Evolutionary conservation across 2,113 vertebrate species (phyloP), one percentile per base, ranked within the genome.

Genomic region (Nothocercus nigrocapillus): DNA sequence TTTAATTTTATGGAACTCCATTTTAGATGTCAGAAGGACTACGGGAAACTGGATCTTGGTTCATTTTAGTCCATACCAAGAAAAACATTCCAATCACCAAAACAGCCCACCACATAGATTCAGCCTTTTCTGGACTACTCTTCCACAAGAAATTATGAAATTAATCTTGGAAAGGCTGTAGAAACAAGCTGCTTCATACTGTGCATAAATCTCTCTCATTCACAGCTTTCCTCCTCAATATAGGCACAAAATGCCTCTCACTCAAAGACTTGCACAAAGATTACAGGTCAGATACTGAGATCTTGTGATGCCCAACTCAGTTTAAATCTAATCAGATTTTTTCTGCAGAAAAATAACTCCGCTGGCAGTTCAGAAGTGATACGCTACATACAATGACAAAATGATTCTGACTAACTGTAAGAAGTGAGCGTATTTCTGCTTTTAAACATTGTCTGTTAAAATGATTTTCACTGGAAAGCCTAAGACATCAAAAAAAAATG

Each of bases 71-170:
- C 58, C 66, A 75, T 34, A 70, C 11, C 25, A 81, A 85, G 70
- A 93, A 77, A 2, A 12, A 13, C 83, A 56, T 7, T 83, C 18
- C 16, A 11, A 84, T 77, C 51, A 86, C 59, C 21, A 54, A 72
- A 80, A 64, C 18, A 89, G n/a, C 34, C 40, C 45, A 75, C 38
- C 58, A 42, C 62, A 88, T 44, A 61, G 79, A 94, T 79, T 83
- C 69, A 79, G 49, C 15, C 38, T 92, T 86, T 84, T 76, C 73
- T 82, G 27, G 51, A 79, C 38, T 88, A 36, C 18, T 66, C 32
- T 64, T 90, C 58, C 58, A 72, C 20, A 84, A 68, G 61, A 95
- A 83, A 93, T 84, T 84, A 58, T 53, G 82, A 95, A 94, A 94
- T 93, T 86, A 93, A 56, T 78, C 68, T 63, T 91, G n/a, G 34